phyloP scores from a whole-genome alignment of 2,797 vertebrate genomes.

The Eremophila alpestris region DNA sequence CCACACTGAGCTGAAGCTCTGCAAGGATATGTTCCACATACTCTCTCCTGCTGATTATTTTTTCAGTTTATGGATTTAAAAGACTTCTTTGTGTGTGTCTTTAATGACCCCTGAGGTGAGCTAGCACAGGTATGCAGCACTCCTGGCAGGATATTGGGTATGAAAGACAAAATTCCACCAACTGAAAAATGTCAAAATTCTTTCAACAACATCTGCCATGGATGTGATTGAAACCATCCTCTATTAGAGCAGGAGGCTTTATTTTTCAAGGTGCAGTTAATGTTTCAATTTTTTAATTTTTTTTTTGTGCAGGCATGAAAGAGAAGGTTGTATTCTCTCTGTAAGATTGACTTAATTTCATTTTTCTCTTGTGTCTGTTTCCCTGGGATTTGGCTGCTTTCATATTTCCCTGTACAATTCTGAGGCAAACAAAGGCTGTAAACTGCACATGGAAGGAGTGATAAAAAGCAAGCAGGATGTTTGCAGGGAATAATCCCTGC shows the following conservation, averaged over 20 bases:
- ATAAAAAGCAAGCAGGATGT: conserved; percentile 11
- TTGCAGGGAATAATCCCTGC: conserved; percentile 29
- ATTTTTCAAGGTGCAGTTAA: conserved; percentile 62
- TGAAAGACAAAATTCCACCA: conserved; percentile 3
- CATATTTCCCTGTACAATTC: not conserved
- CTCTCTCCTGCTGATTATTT: not conserved
- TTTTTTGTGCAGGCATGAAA: not conserved
- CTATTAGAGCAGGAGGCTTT: conserved; percentile 33
- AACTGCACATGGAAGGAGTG: conserved; percentile 13
- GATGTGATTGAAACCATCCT: conserved; percentile 23
- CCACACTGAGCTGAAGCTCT: not conserved
- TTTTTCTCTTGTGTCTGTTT: conserved; percentile 3
- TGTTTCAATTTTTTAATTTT: not conserved
- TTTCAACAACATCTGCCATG: conserved; percentile 22
- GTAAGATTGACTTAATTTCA: conserved; percentile 23
- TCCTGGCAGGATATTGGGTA: not conserved
- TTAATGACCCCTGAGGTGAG: not conserved
- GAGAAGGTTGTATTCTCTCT: not conserved
- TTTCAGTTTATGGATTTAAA: not conserved
- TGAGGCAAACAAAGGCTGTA: conserved; percentile 16
- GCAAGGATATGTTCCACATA: not conserved
- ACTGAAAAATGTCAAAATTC: not conserved
- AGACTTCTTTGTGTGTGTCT: not conserved
- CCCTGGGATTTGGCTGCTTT: conserved; percentile 19
- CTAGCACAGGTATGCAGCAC: not conserved